Conservation (phyloP, 2,797 vertebrate species). For the Triplophysa yarkandensis region DNA sequence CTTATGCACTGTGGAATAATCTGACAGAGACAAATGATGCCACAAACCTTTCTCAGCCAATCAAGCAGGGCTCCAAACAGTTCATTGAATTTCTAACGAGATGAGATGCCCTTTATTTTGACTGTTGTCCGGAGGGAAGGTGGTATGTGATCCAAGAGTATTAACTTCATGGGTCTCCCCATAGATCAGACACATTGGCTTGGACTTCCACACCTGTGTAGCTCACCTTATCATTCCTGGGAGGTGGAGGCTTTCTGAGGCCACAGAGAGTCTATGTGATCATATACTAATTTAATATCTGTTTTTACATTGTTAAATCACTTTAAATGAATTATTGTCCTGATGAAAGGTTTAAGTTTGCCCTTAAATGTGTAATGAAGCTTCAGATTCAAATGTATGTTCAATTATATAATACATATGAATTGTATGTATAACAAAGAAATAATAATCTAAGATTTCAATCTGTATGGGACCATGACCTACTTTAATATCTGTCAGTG, state of each 20-base stretch:
- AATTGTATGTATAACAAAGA: too few relatives aligned
- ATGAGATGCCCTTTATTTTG: constrained; percentile 69
- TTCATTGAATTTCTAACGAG: constrained; percentile 78
- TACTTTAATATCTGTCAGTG: not conserved
- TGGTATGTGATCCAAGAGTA: constrained; percentile 48
- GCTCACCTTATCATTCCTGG: not conserved
- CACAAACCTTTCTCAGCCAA: constrained; percentile 68
- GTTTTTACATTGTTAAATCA: too few relatives aligned
- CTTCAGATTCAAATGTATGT: too few relatives aligned
- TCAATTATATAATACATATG: too few relatives aligned
- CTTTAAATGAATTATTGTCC: too few relatives aligned
- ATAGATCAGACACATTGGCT: constrained; percentile 57
- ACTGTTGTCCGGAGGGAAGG: constrained; percentile 66
- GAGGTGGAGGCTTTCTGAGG: not conserved
- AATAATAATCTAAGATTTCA: too few relatives aligned
- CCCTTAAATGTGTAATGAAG: too few relatives aligned
- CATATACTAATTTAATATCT: too few relatives aligned
- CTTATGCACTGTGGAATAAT: constrained; percentile 48
- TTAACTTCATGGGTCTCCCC: constrained; percentile 63
- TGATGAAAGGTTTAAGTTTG: too few relatives aligned
- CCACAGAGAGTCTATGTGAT: too few relatives aligned
- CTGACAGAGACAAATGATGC: constrained; percentile 71
- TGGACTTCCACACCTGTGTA: not conserved
- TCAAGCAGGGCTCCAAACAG: constrained; percentile 68
- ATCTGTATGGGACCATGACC: too few relatives aligned